These are phyloP conservation scores for Cossypha heuglini DNA, from an alignment of 2,797 vertebrate species.

Conservation along the genomic window DNA sequence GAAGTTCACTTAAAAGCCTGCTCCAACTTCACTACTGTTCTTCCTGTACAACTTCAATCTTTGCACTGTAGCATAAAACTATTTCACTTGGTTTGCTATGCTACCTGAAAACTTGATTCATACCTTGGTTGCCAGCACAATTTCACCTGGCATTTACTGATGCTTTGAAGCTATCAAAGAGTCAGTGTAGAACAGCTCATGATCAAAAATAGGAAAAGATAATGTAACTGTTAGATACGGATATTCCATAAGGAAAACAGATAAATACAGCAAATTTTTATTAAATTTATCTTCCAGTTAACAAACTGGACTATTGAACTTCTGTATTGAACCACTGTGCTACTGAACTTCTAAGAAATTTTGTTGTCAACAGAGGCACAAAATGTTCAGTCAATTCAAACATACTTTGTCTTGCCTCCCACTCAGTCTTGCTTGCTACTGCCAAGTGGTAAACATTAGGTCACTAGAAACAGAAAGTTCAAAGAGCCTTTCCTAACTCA, in stretches of 20 bases:
- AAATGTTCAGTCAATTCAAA: background rate
- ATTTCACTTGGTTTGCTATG: background rate
- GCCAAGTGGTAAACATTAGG: background rate
- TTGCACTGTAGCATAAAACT: background rate
- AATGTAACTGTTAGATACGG: background rate
- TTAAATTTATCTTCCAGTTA: background rate
- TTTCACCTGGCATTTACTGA: background rate
- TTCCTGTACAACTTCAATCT: background rate
- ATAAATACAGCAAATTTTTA: background rate
- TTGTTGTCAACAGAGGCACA: background rate
- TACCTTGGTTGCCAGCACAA: background rate
- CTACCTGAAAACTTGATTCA: background rate
- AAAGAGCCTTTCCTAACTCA: background rate
- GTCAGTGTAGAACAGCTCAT: background rate
- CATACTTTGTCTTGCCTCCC: background rate
- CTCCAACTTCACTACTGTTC: background rate
- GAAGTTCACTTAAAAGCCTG: background rate
- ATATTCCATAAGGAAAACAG: background rate
- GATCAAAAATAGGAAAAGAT: background rate
- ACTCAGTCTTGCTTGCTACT: background rate
- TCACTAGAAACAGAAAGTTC: background rate
- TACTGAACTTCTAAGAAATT: background rate
- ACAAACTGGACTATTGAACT: background rate
- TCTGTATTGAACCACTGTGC: background rate
- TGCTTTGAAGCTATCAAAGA: background rate